A percentile compares a stretch with the other conserved stretches of the same genome.
These are phyloP conservation scores for Theonella swinhoei DNA, from an alignment of 37 sponge, comb jelly and placozoan species.

Conservation along the genomic window DNA sequence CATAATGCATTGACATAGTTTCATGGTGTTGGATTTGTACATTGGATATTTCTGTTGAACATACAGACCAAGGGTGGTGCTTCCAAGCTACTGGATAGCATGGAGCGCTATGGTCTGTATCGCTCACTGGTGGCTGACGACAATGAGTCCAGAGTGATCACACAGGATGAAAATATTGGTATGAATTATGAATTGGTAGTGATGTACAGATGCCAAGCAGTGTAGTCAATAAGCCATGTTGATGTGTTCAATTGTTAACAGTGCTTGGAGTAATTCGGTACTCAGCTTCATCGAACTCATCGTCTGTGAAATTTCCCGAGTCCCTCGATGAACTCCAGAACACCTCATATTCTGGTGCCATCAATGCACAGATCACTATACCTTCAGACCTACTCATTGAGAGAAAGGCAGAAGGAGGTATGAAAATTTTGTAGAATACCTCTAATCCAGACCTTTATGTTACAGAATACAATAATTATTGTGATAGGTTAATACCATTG, in stretches of 20 bases:
- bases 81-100: background rate
- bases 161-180: background rate
- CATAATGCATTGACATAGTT: too few species aligned
- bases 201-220: too few species aligned
- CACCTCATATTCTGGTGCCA: background rate
- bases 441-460: too few species aligned
- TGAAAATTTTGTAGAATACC: too few species aligned
- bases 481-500: too few species aligned
- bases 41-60: too few species aligned
- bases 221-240: too few species aligned
- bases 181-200: too few species aligned
- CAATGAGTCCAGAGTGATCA: background rate
- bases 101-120: background rate
- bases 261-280: background rate
- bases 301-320: background rate
- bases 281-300: background rate
- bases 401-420: background rate
- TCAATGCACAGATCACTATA: background rate
- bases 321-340: background rate
- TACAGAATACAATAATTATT: too few species aligned
- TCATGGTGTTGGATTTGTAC: too few species aligned
- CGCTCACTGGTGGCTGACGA: background rate
- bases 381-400: background rate
- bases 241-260: too few species aligned
- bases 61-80: background rate